These are phyloP conservation scores for Lanius collurio DNA, from an alignment of 2,113 vertebrate species.

Conservation along the genomic window DNA sequence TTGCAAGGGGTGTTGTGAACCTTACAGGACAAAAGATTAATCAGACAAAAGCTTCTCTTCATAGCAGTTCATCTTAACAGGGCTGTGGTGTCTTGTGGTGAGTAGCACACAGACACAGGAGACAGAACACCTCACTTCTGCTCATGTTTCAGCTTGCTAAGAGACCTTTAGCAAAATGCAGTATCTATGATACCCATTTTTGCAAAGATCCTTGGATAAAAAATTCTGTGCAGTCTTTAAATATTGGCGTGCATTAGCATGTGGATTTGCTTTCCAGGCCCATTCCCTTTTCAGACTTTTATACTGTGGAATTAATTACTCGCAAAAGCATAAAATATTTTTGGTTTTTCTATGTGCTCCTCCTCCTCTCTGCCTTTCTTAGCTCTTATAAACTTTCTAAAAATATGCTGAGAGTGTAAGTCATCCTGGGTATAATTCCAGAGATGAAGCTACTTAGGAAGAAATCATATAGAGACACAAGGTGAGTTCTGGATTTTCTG, in stretches of 20 bases:
- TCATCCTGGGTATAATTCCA: neutral
- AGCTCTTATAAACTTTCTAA: constrained; percentile 56
- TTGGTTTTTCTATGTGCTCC: constrained; percentile 25
- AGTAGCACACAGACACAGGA: neutral
- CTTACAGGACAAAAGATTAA: constrained; percentile 54
- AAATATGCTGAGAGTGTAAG: constrained; percentile 27
- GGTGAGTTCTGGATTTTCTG: neutral
- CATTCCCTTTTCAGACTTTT: neutral
- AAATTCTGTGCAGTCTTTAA: neutral
- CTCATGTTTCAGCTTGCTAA: constrained; percentile 41
- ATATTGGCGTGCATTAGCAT: neutral
- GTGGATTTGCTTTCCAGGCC: neutral
- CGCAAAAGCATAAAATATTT: constrained; percentile 51
- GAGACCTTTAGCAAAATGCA: constrained; percentile 39
- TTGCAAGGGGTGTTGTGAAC: constrained; percentile 30
- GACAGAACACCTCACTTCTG: neutral
- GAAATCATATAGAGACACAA: neutral
- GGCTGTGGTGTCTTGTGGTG: neutral
- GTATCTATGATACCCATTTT: neutral
- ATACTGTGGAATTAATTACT: constrained; percentile 4
- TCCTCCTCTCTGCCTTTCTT: constrained; percentile 16
- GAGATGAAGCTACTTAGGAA: neutral
- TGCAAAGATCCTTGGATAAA: neutral
- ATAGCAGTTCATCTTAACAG: neutral
- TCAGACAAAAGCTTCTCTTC: constrained; percentile 46